Evolutionary conservation across 2,797 vertebrate species (phyloP), one percentile per base, ranked within the genome.

Genomic region (Epinephelus awoara): DNA sequence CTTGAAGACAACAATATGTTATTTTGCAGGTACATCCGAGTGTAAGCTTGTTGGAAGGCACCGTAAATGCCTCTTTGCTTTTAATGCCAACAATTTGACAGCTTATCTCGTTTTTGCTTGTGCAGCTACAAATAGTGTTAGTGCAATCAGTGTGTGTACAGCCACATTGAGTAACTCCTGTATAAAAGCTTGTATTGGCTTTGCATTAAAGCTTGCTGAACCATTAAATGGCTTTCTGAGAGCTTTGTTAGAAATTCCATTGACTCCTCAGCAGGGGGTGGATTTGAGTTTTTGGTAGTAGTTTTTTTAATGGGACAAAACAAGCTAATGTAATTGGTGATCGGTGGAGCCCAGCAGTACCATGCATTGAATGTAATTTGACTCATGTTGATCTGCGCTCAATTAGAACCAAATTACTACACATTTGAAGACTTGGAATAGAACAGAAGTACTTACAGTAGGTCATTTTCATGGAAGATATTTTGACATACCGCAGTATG

Each of bases 141-240:
- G 51, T 29, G 44, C 55, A 61, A 54, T 63, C 64, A 13, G 40
- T 55, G 38, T 44, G 46, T 1, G 6, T 19, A 29, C 51, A 61
- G 65, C 47, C 58, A 63, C 71, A 75, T 47, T 12, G 72, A 83
- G 49, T n/a, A 27, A 44, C 75, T 82, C 59, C 75, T 85, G 81
- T 75, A 57, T 55, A 76, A 84, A 89, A 79, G 84, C 85, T 59
- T 29, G 51, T 77, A 63, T 84, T 83, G 81, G 85, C 83, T 89
- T 84, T 92, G 87, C 82, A 88, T 92, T 87, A 91, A 88, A 78
- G 84, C 72, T 86, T 76, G 75, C 81, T 91, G 77, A 91, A 90
- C 83, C 89, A 88, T 92, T 90, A 91, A 94, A 93, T 91, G 82
- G 85, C 83, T 91, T 89, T 91, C 82, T 79, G 77, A 87, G 82